Percentiles rank a stretch among this genome's conserved stretches.
phyloP scores from a whole-genome alignment of 1,140 invertebrate species.

The Pomphorhynchus laevis region DNA sequence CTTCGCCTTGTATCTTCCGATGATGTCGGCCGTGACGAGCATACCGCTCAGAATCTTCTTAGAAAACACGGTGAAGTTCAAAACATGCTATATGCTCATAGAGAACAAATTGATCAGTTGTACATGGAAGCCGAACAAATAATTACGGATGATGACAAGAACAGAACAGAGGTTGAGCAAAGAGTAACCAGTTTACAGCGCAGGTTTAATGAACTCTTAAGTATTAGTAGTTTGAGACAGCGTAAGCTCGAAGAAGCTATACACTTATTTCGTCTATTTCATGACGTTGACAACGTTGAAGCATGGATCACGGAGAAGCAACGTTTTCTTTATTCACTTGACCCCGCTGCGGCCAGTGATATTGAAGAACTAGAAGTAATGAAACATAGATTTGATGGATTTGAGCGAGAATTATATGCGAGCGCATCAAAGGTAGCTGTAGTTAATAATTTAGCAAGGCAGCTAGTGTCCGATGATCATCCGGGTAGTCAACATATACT shows the following conservation, averaged over 20 bases:
- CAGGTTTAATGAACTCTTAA: slow-evolving; percentile 69
- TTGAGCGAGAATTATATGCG: slow-evolving; percentile 94
- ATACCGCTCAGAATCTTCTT: slow-evolving; percentile 1
- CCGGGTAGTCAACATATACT: slow-evolving; percentile 77
- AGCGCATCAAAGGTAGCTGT: slow-evolving; percentile 75
- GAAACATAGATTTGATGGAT: slow-evolving; percentile 93
- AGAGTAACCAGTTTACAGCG: slow-evolving; percentile 61
- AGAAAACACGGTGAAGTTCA: slow-evolving; percentile 8
- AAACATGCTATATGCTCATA: too few relatives aligned
- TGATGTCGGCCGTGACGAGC: slow-evolving; percentile 2
- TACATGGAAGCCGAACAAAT: neutral
- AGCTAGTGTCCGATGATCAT: slow-evolving; percentile 60
- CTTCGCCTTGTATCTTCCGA: too few relatives aligned
- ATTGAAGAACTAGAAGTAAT: slow-evolving; percentile 98
- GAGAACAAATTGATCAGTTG: too few relatives aligned
- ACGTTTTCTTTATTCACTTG: slow-evolving; percentile 16
- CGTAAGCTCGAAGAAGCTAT: slow-evolving; percentile 70
- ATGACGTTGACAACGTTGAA: slow-evolving; percentile 83
- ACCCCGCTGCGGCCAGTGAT: slow-evolving; percentile 39
- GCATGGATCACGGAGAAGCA: slow-evolving; percentile 91
- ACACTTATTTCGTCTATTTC: slow-evolving; percentile 73
- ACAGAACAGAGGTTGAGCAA: slow-evolving; percentile 41
- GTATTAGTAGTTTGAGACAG: slow-evolving; percentile 78
- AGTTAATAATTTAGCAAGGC: slow-evolving; percentile 72
- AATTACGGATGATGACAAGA: slow-evolving; percentile 27